phyloP scores from a whole-genome alignment of 2,888 invertebrate genomes.

The Caradrina clavipalpis region DNA sequence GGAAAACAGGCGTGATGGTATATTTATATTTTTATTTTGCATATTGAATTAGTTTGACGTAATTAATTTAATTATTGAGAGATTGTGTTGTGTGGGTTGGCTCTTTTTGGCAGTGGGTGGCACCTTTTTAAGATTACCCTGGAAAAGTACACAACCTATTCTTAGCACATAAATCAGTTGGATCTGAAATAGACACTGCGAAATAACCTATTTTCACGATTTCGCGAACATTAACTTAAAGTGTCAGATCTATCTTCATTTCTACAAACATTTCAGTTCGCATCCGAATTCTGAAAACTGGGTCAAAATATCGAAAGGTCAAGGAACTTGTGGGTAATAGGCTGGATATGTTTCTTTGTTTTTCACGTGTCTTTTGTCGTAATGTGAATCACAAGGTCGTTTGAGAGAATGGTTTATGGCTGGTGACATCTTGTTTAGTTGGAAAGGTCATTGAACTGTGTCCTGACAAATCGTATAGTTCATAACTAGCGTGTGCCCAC shows the following conservation, averaged over 20 bases:
- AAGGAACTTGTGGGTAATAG: constrained; percentile 21
- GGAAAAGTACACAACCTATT: neutral
- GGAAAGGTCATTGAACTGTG: constrained; percentile 21
- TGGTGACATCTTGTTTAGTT: constrained; percentile 10
- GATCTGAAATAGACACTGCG: neutral
- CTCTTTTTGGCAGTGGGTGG: no score
- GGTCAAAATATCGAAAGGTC: constrained; percentile 49
- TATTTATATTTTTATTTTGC: no score
- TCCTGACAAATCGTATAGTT: neutral
- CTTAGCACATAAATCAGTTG: neutral
- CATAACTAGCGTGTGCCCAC: no score
- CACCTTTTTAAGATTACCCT: neutral
- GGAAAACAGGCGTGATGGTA: no score
- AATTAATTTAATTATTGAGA: no score
- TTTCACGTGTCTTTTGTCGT: constrained; percentile 8
- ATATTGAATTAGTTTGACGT: no score
- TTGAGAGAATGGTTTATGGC: constrained; percentile 25
- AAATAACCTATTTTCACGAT: neutral
- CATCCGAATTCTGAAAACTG: constrained; percentile 20
- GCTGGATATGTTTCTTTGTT: constrained; percentile 7
- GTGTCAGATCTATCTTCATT: constrained; percentile 41
- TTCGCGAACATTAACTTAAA: neutral
- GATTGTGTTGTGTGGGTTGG: no score
- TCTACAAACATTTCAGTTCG: constrained; percentile 3
- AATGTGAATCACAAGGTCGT: constrained; percentile 48